These are phyloP conservation scores for Turdus rufiventris DNA, from an alignment of 2,113 vertebrate genomes.

Conservation along the genomic window DNA sequence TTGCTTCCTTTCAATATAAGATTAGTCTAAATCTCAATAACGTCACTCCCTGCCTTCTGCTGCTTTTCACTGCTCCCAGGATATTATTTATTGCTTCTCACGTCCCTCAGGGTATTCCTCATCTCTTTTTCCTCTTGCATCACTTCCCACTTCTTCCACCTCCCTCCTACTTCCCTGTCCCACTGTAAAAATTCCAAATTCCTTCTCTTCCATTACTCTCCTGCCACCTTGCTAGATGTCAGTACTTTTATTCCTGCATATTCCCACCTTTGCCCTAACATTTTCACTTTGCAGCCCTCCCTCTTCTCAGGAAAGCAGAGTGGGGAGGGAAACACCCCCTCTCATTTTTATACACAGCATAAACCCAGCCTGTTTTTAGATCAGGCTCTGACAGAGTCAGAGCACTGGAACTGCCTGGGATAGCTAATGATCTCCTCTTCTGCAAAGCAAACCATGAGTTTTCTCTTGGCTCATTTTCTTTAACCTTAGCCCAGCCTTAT, in stretches of 20 bases:
- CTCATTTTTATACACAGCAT: not conserved
- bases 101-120: not conserved
- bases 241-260: not conserved
- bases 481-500: not conserved
- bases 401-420: not conserved
- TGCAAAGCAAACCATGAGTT: slow-evolving; percentile 22
- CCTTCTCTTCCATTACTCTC: not conserved
- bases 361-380: slow-evolving; percentile 11
- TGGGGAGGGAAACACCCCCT: not conserved
- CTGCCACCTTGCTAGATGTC: not conserved
- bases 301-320: not conserved
- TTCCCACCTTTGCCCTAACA: not conserved
- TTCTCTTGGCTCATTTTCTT: not conserved
- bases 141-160: not conserved
- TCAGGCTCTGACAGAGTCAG: not conserved
- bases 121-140: not conserved
- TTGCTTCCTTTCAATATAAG: not conserved
- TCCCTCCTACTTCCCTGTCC: not conserved
- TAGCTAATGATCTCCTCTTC: slow-evolving; percentile 41
- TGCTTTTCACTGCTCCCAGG: not conserved
- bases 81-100: not conserved
- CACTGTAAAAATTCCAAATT: not conserved
- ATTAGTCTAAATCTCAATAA: not conserved
- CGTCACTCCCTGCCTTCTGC: not conserved
- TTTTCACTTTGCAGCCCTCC: not conserved